phyloP scores from a whole-genome alignment of 2,113 vertebrate species.

The Epinephelus cyanopodus region DNA sequence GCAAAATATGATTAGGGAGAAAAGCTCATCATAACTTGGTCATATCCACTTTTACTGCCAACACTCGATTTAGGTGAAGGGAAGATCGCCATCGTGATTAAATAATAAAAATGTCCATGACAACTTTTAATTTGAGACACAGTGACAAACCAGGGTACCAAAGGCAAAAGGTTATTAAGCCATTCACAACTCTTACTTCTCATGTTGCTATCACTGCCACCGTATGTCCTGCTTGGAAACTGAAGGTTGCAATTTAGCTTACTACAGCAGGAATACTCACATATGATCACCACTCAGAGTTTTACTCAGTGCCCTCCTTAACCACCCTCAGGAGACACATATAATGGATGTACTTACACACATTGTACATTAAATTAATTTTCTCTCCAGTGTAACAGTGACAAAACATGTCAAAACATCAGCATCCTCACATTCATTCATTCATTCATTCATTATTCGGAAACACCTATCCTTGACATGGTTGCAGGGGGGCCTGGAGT shows the following conservation, averaged over 20 bases:
- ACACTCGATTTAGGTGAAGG: not conserved
- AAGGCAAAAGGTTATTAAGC: not conserved
- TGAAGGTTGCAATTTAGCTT: not conserved
- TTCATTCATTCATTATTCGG: no score
- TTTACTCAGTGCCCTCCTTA: not conserved
- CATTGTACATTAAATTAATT: not conserved
- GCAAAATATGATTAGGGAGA: not conserved
- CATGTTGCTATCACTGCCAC: not conserved
- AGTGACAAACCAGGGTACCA: constrained; percentile 1
- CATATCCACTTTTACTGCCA: not conserved
- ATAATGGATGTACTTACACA: not conserved
- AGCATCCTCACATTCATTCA: not conserved
- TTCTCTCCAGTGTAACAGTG: not conserved
- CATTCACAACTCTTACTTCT: not conserved
- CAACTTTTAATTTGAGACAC: not conserved
- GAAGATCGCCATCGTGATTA: not conserved
- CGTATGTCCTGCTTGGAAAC: not conserved
- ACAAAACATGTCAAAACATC: constrained; percentile 4
- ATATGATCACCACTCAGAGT: not conserved
- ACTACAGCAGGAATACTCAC: not conserved
- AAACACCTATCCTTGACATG: no score
- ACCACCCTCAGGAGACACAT: not conserved
- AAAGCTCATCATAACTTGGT: not conserved
- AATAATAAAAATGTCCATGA: not conserved
- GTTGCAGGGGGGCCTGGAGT: no score